Conservation (phyloP, 2,113 vertebrate species). For the Aythya baeri region DNA sequence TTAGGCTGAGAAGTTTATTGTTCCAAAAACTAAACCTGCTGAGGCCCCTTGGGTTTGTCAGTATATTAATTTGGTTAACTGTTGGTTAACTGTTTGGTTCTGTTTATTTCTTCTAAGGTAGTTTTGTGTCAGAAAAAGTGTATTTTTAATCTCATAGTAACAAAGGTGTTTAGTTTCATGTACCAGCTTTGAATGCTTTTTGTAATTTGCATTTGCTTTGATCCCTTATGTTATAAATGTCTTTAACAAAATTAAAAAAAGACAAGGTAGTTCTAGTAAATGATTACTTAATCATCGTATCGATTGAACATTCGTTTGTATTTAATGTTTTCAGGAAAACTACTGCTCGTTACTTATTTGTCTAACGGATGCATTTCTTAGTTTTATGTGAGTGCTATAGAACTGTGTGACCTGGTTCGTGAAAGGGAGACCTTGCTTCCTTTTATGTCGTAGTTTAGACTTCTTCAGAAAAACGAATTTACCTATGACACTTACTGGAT, state of each 20-base stretch:
- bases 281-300: not conserved
- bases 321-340: not conserved
- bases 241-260: not conserved
- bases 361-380: not conserved
- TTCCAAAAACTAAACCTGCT: not conserved
- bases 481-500: accelerated
- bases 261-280: not conserved
- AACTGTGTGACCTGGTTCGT: not conserved
- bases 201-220: not conserved
- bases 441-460: not conserved
- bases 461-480: not conserved
- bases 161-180: not conserved
- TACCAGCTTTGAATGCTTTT: not conserved
- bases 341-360: not conserved
- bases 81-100: not conserved
- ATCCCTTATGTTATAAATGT: not conserved
- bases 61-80: not conserved
- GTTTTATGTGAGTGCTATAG: not conserved
- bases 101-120: not conserved
- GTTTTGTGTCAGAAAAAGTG: not conserved
- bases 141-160: not conserved
- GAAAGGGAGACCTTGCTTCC: not conserved
- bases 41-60: not conserved
- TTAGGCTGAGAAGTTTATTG: not conserved
- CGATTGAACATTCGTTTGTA: not conserved